A percentile compares a stretch with the other conserved stretches of the same genome.
Evolutionary conservation across 1,140 invertebrate genomes (phyloP).

Genomic region (Delia radicum): DNA sequence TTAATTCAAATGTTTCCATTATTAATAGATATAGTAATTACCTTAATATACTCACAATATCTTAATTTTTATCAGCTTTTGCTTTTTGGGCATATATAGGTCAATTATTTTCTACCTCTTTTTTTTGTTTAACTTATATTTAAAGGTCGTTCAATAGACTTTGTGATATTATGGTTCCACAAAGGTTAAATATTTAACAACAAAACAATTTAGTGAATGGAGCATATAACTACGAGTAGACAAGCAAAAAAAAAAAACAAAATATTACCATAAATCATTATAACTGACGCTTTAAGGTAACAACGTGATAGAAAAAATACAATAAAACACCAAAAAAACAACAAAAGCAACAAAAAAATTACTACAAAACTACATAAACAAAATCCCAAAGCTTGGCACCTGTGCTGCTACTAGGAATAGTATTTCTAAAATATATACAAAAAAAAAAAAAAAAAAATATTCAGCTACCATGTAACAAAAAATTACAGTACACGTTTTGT

Average conservation of each 20-base stretch:
- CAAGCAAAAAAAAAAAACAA: not conserved
- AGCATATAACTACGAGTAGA: not conserved
- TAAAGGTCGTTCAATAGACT: not conserved
- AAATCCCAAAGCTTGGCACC: not conserved
- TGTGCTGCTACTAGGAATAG: not conserved
- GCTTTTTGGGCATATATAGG: too few relatives aligned
- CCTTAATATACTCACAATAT: too few relatives aligned
- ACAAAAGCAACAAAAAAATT: not conserved
- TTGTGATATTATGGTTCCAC: not conserved
- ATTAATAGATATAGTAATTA: too few relatives aligned
- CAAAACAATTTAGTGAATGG: not conserved
- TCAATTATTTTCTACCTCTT: too few relatives aligned
- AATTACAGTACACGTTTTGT: not conserved
- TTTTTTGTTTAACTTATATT: too few relatives aligned
- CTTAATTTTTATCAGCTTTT: too few relatives aligned
- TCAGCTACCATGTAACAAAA: not conserved
- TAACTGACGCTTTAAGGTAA: not conserved
- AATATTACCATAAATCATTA: not conserved
- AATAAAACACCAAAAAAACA: not conserved
- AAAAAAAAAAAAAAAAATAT: not conserved
- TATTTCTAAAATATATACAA: not conserved
- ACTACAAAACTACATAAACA: not conserved
- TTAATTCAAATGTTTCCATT: too few relatives aligned
- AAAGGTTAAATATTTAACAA: not conserved
- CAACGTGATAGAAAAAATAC: not conserved